Conservation (phyloP, 2,113 vertebrate species). For the Jacana jacana region DNA sequence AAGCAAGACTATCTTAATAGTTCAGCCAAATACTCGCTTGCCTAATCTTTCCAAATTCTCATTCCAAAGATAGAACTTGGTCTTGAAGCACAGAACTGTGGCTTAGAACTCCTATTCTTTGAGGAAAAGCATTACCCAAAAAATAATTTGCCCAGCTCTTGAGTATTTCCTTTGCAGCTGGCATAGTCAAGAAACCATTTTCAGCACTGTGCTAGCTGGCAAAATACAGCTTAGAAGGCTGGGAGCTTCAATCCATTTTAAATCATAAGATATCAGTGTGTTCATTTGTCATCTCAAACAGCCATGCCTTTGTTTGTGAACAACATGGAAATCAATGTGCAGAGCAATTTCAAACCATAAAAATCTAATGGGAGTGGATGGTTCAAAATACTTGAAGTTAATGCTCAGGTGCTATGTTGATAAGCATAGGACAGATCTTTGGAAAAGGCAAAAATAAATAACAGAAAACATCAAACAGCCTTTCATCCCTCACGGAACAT, state of each 20-base stretch:
- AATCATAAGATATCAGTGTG: neutral
- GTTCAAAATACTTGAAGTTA: neutral
- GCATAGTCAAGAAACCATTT: neutral
- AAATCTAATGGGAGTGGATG: neutral
- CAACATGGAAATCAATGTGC: neutral
- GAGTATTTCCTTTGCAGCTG: neutral
- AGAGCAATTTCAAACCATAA: neutral
- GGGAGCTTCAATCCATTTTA: neutral
- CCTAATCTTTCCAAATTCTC: neutral
- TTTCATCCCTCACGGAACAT: slow-evolving; percentile 24
- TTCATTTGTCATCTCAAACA: neutral
- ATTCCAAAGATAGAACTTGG: neutral
- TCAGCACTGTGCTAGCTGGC: neutral
- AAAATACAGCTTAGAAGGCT: neutral
- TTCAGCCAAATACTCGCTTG: neutral
- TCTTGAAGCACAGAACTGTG: neutral
- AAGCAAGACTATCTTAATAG: neutral
- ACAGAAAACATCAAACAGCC: neutral
- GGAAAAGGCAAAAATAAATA: neutral
- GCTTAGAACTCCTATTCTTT: neutral
- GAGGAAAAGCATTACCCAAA: neutral
- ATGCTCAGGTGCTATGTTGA: neutral
- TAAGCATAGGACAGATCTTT: neutral
- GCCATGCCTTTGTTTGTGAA: neutral
- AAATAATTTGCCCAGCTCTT: neutral